These are phyloP conservation scores for Mallotus villosus DNA, from an alignment of 2,797 vertebrate species.

Conservation along the genomic window DNA sequence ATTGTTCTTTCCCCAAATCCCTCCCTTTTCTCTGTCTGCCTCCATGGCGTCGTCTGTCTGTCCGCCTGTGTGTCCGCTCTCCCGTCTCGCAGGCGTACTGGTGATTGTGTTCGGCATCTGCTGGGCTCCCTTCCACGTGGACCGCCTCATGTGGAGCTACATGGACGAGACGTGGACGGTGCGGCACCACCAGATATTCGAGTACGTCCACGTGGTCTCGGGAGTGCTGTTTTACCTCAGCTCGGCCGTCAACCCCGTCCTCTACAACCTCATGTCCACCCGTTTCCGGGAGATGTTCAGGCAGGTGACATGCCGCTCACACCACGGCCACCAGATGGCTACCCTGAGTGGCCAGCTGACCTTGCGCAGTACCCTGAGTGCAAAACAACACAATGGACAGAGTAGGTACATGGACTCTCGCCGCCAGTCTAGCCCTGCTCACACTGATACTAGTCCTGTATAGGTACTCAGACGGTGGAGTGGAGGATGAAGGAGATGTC, in stretches of 20 bases:
- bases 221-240: constrained; percentile 91
- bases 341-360: constrained; percentile 58
- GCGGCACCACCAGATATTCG: constrained; percentile 70
- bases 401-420: neutral
- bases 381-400: constrained; percentile 33
- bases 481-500: neutral
- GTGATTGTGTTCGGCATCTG: constrained; percentile 88
- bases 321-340: constrained; percentile 30
- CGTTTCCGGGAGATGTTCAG: constrained; percentile 89
- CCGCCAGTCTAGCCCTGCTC: neutral
- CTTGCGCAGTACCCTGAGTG: constrained; percentile 70
- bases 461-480: too few relatives aligned
- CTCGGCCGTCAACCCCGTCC: constrained; percentile 85
- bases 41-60: neutral
- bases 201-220: constrained; percentile 81
- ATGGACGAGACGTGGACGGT: constrained; percentile 66
- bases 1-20: neutral
- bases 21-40: neutral
- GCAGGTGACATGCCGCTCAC: constrained; percentile 72
- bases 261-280: constrained; percentile 93
- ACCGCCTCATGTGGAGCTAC: constrained; percentile 90
- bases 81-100: constrained; percentile 76
- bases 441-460: neutral
- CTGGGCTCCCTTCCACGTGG: constrained; percentile 91
- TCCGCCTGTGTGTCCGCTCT: neutral